These are phyloP conservation scores for Emydura subglobosa DNA, from an alignment of 2,113 vertebrate species.

Conservation along the genomic window DNA sequence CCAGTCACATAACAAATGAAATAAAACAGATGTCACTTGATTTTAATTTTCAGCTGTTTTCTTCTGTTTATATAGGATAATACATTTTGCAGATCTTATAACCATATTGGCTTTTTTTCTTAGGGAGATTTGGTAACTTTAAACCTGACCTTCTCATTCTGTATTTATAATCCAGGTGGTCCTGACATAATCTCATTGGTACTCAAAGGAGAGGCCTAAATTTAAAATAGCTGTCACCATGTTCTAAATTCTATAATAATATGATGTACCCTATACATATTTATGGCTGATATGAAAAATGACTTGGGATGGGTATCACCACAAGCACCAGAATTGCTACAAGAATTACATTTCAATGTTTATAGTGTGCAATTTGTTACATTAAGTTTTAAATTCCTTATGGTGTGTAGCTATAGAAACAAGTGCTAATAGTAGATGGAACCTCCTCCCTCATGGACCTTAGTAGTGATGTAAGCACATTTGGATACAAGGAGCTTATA, in stretches of 20 bases:
- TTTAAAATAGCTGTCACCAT: constrained; percentile 78
- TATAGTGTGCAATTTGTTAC: not conserved
- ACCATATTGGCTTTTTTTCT: constrained; percentile 67
- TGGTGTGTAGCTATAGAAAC: not conserved
- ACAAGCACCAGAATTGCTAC: not conserved
- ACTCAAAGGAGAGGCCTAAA: constrained; percentile 54
- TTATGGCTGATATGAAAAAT: constrained; percentile 2
- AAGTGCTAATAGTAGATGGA: not conserved
- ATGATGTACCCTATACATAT: not conserved
- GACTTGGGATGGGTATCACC: not conserved
- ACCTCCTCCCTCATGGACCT: not conserved
- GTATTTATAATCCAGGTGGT: constrained; percentile 79
- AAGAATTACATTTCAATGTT: fast-evolving
- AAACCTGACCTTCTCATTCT: constrained; percentile 82
- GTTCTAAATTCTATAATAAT: constrained; percentile 46
- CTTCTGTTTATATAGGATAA: constrained; percentile 52
- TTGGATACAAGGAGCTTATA: not conserved
- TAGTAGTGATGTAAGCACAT: not conserved
- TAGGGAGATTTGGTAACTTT: constrained; percentile 74
- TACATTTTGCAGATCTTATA: constrained; percentile 57
- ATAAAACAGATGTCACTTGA: constrained; percentile 37
- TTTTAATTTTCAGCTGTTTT: constrained; percentile 60
- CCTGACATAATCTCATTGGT: constrained; percentile 63
- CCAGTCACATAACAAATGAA: constrained; percentile 7
- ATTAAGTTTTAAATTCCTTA: not conserved